phyloP scores from a whole-genome alignment of 2,888 invertebrate species.

The Liposcelis brunnea region DNA sequence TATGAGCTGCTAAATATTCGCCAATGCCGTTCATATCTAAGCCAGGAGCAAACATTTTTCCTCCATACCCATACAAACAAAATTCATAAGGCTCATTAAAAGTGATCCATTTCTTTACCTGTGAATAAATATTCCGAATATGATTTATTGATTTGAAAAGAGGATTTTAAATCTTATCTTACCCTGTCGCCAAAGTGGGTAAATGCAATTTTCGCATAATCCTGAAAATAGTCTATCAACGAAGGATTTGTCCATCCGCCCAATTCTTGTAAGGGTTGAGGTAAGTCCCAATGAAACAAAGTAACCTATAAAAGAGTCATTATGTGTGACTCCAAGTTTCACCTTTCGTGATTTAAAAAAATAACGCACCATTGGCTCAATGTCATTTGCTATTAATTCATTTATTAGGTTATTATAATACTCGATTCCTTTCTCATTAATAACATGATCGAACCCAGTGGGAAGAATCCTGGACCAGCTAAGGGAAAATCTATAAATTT shows the following conservation, averaged over 20 bases:
- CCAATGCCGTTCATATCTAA: constrained; percentile 32
- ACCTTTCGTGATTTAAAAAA: background rate
- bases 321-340: background rate
- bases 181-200: constrained; percentile 33
- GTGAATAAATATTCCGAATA: background rate
- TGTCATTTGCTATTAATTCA: constrained; percentile 25
- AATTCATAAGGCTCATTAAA: constrained; percentile 40
- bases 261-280: constrained; percentile 32
- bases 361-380: constrained; percentile 25
- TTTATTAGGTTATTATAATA: constrained; percentile 31
- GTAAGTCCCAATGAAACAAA: constrained; percentile 46
- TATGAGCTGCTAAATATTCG: constrained; percentile 44
- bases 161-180: background rate
- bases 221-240: constrained; percentile 42
- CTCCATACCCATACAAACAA: constrained; percentile 17
- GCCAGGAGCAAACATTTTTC: constrained; percentile 18
- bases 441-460: constrained; percentile 21
- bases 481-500: constrained; percentile 22
- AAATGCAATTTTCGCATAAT: constrained; percentile 40
- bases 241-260: constrained; percentile 50
- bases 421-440: constrained; percentile 28
- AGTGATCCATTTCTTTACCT: constrained; percentile 42
- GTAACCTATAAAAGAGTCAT: constrained; percentile 16
- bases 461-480: constrained; percentile 32
- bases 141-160: too few relatives aligned